These are phyloP conservation scores for Trichoplusia ni DNA, from an alignment of 1,140 invertebrate genomes.

Conservation along the genomic window DNA sequence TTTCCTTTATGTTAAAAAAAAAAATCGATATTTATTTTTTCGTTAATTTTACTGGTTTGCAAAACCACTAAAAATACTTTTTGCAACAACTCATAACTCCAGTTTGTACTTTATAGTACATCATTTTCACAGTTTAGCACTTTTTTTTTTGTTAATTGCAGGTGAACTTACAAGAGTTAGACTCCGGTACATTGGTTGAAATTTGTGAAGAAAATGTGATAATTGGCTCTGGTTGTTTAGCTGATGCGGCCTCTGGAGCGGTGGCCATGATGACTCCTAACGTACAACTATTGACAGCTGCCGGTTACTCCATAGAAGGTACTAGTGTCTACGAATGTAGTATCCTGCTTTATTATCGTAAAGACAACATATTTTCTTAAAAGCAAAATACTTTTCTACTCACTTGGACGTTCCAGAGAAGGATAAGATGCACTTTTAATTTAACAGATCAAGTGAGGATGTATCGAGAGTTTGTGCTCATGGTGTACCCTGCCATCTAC, in stretches of 20 bases:
- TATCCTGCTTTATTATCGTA: not conserved
- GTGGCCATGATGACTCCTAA: slow-evolving; percentile 43
- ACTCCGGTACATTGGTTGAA: slow-evolving; percentile 51
- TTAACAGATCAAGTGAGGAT: slow-evolving; percentile 65
- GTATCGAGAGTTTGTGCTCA: slow-evolving; percentile 67
- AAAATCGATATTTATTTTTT: no score
- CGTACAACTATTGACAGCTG: slow-evolving; percentile 51
- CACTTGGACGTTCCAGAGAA: no score
- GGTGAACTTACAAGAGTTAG: slow-evolving; percentile 42
- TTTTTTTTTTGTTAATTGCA: no score
- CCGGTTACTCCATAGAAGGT: slow-evolving; percentile 60
- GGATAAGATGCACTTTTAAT: not conserved
- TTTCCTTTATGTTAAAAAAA: no score
- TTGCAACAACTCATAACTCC: no score
- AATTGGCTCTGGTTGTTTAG: no score
- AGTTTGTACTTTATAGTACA: not conserved
- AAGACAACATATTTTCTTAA: no score
- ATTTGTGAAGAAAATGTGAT: slow-evolving; percentile 59
- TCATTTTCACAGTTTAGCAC: not conserved
- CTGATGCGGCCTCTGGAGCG: slow-evolving; percentile 47
- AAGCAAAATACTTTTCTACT: no score
- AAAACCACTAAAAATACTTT: no score
- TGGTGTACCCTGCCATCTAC: slow-evolving; percentile 71
- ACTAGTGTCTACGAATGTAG: not conserved
- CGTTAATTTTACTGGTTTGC: no score